A percentile compares a stretch with the other conserved stretches of the same genome.
These are phyloP conservation scores for Machimus rusticus DNA, from an alignment of 2,888 invertebrate species.

Conservation along the genomic window DNA sequence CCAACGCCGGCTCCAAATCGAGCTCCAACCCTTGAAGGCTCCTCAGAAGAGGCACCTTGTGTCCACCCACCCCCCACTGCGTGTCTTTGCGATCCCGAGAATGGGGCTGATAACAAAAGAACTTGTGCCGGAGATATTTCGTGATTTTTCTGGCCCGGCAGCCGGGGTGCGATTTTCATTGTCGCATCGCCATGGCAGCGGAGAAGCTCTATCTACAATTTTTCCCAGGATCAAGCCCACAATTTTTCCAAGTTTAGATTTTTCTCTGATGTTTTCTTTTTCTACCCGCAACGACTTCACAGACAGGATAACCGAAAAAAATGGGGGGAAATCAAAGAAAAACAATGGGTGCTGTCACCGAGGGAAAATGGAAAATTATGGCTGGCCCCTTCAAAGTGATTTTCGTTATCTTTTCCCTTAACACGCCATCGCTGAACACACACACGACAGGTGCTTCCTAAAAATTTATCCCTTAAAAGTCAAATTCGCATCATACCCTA, in stretches of 20 bases:
- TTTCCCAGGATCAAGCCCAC: background rate
- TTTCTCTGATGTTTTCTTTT: background rate
- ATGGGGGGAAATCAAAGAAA: conserved; percentile 12
- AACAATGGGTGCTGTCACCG: background rate
- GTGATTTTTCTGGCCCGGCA: background rate
- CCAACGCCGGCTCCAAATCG: too few relatives aligned
- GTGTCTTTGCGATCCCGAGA: background rate
- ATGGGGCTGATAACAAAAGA: conserved; percentile 10
- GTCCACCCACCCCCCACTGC: background rate
- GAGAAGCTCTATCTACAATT: background rate
- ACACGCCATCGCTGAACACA: background rate
- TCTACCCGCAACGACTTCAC: background rate
- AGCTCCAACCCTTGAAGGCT: background rate
- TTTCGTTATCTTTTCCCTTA: background rate
- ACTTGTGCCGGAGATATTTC: background rate
- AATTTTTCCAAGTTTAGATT: background rate
- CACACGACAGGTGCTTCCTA: background rate
- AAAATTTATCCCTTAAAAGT: background rate
- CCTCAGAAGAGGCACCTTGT: background rate
- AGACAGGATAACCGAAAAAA: background rate
- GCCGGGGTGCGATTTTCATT: conserved; percentile 20
- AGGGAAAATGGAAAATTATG: conserved; percentile 4
- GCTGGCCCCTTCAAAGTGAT: background rate
- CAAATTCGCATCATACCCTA: background rate
- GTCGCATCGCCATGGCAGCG: background rate